A percentile compares a stretch with the other conserved stretches of the same genome.
phyloP scores from a whole-genome alignment of 2,113 vertebrate genomes.

The Orcinus orca region DNA sequence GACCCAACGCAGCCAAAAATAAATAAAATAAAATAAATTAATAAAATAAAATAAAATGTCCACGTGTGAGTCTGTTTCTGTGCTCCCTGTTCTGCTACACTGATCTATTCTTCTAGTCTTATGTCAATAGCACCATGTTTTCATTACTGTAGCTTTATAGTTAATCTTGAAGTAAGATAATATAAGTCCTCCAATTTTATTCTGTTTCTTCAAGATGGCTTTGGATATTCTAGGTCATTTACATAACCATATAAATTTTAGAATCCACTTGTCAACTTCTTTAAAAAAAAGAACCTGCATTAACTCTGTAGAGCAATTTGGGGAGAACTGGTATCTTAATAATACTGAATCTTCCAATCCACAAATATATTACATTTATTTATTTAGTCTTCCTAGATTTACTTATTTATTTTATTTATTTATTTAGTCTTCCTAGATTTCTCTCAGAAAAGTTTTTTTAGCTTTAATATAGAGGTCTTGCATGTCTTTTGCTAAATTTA shows the following conservation, averaged over 20 bases:
- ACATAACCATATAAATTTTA: neutral
- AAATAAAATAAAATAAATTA: too few relatives aligned
- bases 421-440: neutral
- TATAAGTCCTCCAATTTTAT: neutral
- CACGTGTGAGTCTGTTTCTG: neutral
- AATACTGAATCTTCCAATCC: neutral
- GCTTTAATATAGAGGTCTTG: neutral
- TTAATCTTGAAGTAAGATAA: neutral
- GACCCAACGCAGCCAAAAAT: too few relatives aligned
- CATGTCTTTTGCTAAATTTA: neutral
- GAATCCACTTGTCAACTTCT: neutral
- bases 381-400: neutral
- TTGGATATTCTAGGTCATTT: neutral
- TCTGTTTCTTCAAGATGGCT: neutral
- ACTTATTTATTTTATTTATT: too few relatives aligned
- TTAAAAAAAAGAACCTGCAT: neutral
- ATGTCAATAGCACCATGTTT: neutral
- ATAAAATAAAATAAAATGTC: neutral
- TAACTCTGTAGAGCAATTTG: neutral
- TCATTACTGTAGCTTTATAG: neutral
- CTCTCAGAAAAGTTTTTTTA: neutral
- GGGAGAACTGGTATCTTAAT: neutral
- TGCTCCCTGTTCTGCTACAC: neutral
- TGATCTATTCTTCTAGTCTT: neutral
- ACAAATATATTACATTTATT: neutral